Evolutionary conservation across 2,888 invertebrate genomes (phyloP), one percentile per base, ranked within the genome.

Genomic region (Seira sanloemensis): DNA sequence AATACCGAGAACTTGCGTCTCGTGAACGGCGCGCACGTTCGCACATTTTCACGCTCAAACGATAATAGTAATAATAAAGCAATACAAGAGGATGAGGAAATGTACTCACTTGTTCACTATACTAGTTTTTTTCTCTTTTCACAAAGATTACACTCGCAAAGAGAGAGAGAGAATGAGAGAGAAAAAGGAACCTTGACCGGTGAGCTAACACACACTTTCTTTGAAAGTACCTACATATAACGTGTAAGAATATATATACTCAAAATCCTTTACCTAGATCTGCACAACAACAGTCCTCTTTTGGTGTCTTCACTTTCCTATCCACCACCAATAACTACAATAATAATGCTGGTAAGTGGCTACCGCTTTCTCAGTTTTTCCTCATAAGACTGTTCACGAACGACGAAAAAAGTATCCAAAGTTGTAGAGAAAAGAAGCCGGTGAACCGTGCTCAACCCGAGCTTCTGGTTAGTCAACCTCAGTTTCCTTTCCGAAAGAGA

Each of bases 1-100:
- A 87, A 84, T 88, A 88, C 76, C 88, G 88, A 81, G 83, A 84
- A 74, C 88, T 88, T 19, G 87, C 88, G 84, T 88, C 88, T 84
- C 88, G 88, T 54, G 86, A 86, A 54, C 88, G 85, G 21, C 88
- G 85, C 68, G 84, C 86, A 83, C 88, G 87, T 78, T 88, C 88
- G 76, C 87, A 85, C 88, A 88, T 88, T 83, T 82, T 83, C 79
- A 83, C 80, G 84, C 81, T 75, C 74, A 73, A 72, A 16, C 79
- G 79, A 72, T 75, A 72, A 71, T 76, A 26, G 54, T 76, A 62
- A 72, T 46, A 78, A 12, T 69, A 18, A 23, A 23, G 37, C 27
- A 67, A 25, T 25, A 12, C 21, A 4, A 67, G n/a, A 25, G 18
- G 67, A 23, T 5, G 26, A 67, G 26, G 24, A 67, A 21, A 25